phyloP scores from a whole-genome alignment of 23 tunicate species.

The Phallusia fumigata region DNA sequence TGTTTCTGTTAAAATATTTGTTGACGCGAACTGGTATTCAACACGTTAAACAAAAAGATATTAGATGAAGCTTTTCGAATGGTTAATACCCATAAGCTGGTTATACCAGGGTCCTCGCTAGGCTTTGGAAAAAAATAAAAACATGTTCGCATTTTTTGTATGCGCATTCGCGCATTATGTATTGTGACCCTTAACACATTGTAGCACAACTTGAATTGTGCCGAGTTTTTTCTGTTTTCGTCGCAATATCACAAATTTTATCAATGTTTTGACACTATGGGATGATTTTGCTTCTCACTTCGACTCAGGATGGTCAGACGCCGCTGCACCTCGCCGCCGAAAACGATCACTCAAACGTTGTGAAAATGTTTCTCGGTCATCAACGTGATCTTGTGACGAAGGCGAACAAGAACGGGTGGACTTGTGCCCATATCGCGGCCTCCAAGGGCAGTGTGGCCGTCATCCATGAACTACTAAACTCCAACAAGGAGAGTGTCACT shows the following conservation, averaged over 20 bases:
- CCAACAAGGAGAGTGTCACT: slow-evolving; percentile 61
- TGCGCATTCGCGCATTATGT: too few species aligned
- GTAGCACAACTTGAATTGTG: too few species aligned
- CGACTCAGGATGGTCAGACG: slow-evolving; percentile 72
- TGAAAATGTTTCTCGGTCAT: slow-evolving; percentile 68
- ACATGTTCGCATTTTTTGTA: too few species aligned
- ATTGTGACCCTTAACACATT: too few species aligned
- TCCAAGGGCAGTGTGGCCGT: slow-evolving; percentile 91
- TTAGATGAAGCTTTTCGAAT: too few species aligned
- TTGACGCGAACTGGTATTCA: too few species aligned
- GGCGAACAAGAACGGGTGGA: slow-evolving; percentile 84
- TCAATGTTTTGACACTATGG: neutral
- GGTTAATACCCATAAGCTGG: too few species aligned
- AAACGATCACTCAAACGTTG: slow-evolving; percentile 93
- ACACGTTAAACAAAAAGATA: too few species aligned
- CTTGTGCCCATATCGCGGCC: slow-evolving; percentile 96
- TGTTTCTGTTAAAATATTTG: too few species aligned
- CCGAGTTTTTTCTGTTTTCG: too few species aligned
- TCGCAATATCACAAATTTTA: neutral
- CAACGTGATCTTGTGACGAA: slow-evolving; percentile 62
- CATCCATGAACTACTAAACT: slow-evolving; percentile 61
- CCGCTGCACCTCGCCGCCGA: slow-evolving; percentile 89
- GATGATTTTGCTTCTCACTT: neutral
- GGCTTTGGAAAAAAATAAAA: too few species aligned
- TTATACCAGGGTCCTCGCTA: too few species aligned